Conservation (phyloP, 2,113 vertebrate genomes). For the Cnemophilus loriae region DNA sequence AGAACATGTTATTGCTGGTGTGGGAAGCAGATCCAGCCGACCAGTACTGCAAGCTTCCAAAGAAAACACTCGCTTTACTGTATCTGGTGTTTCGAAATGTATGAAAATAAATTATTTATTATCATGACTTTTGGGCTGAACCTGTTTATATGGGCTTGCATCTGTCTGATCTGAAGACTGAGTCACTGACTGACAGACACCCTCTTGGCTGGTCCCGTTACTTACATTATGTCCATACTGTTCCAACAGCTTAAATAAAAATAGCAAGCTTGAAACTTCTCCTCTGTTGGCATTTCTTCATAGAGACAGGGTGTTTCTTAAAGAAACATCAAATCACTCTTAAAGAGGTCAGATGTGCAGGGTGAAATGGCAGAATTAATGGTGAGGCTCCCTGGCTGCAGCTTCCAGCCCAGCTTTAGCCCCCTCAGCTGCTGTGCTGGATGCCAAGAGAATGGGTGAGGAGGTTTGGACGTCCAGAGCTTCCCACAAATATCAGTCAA, state of each 20-base stretch:
- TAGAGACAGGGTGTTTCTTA: constrained; percentile 41
- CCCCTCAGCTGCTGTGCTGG: neutral
- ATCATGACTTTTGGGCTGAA: constrained; percentile 51
- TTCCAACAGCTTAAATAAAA: constrained; percentile 58
- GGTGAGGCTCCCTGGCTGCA: neutral
- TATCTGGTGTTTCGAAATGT: constrained; percentile 44
- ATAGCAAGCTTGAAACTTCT: constrained; percentile 30
- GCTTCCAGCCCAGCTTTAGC: neutral
- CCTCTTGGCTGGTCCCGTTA: constrained; percentile 15
- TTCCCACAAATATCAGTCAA: neutral
- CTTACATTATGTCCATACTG: constrained; percentile 34
- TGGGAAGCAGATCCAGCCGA: neutral
- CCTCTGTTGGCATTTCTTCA: constrained; percentile 54
- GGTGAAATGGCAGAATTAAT: constrained; percentile 10
- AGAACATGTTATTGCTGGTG: constrained; percentile 36
- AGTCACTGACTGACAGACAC: constrained; percentile 48
- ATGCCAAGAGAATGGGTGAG: neutral
- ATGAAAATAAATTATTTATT: constrained; percentile 55
- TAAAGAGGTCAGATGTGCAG: constrained; percentile 29
- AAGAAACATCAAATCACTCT: constrained; percentile 44
- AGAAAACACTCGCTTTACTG: constrained; percentile 22
- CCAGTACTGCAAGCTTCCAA: constrained; percentile 13
- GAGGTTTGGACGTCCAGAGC: neutral
- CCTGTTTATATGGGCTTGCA: constrained; percentile 47
- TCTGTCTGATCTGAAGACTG: constrained; percentile 51